Conservation (phyloP, 2,888 invertebrate genomes). For the Metellina segmentata region DNA sequence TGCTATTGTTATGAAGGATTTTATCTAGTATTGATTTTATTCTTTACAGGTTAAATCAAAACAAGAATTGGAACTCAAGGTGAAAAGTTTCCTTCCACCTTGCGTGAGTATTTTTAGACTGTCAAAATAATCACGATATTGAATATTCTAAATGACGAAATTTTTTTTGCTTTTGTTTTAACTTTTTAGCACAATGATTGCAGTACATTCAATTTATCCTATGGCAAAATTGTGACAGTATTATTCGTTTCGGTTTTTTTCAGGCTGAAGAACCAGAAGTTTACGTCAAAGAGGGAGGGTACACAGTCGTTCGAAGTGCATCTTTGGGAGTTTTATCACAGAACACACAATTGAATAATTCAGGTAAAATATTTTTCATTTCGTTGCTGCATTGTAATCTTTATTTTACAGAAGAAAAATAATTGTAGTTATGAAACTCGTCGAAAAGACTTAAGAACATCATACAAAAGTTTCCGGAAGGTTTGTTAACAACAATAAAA, state of each 20-base stretch:
- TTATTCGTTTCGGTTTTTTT: background rate
- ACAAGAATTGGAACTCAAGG: constrained; percentile 82
- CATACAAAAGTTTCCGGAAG: background rate
- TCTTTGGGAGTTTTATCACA: constrained; percentile 50
- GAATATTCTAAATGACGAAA: too few species aligned
- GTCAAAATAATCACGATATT: too few species aligned
- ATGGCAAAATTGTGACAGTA: background rate
- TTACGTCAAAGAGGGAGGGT: constrained; percentile 75
- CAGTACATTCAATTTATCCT: background rate
- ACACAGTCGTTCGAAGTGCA: constrained; percentile 63
- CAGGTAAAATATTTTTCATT: constrained; percentile 18
- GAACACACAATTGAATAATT: constrained; percentile 10
- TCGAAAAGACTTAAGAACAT: background rate
- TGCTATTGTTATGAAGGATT: too few species aligned
- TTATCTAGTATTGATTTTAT: background rate
- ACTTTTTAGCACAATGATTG: background rate
- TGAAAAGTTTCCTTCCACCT: constrained; percentile 83
- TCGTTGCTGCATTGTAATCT: background rate
- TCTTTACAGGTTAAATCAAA: constrained; percentile 82
- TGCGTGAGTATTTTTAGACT: constrained; percentile 79
- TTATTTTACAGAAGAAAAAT: background rate
- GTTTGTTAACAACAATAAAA: too few species aligned
- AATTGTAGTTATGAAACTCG: background rate
- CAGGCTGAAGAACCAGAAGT: constrained; percentile 77
- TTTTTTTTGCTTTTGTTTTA: too few species aligned